These are phyloP conservation scores for Anneissia japonica DNA, from an alignment of 35 echinoderm and acorn worm genomes.

Conservation along the genomic window DNA sequence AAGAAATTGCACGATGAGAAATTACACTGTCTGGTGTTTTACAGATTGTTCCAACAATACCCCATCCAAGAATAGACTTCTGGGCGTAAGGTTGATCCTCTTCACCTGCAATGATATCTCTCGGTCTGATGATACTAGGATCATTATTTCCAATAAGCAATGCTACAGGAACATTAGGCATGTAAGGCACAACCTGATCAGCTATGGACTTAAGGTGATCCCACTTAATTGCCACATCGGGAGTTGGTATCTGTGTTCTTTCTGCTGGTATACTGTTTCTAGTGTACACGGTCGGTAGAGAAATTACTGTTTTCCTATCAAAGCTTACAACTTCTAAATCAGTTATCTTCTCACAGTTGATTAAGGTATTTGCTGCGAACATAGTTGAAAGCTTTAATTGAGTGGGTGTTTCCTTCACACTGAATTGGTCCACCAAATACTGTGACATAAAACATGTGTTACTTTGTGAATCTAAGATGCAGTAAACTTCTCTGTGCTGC, in stretches of 20 bases:
- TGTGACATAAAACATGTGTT: not conserved
- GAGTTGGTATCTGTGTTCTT: conserved; percentile 20
- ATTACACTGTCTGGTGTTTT: not conserved
- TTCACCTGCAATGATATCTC: not conserved
- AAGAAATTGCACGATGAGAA: no score
- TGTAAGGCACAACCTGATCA: conserved; percentile 13
- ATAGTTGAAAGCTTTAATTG: not conserved
- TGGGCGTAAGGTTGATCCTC: conserved; percentile 39
- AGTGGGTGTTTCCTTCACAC: not conserved
- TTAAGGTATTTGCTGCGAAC: not conserved
- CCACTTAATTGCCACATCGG: conserved; percentile 20
- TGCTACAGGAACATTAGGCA: not conserved
- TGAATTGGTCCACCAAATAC: not conserved
- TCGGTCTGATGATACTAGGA: not conserved
- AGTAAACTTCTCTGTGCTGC: not conserved
- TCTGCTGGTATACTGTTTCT: conserved; percentile 10
- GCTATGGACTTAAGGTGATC: not conserved
- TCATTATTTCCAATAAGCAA: conserved; percentile 33
- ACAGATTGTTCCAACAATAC: conserved; percentile 29
- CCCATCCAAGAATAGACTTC: conserved; percentile 45
- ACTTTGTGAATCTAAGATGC: not conserved
- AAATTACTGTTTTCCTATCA: conserved; percentile 1
- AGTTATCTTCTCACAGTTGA: not conserved
- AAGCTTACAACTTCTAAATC: conserved; percentile 18
- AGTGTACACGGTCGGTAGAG: conserved; percentile 12